These are phyloP conservation scores for Rugalucina vietnamica DNA, from an alignment of 2,888 invertebrate species.

Conservation along the genomic window DNA sequence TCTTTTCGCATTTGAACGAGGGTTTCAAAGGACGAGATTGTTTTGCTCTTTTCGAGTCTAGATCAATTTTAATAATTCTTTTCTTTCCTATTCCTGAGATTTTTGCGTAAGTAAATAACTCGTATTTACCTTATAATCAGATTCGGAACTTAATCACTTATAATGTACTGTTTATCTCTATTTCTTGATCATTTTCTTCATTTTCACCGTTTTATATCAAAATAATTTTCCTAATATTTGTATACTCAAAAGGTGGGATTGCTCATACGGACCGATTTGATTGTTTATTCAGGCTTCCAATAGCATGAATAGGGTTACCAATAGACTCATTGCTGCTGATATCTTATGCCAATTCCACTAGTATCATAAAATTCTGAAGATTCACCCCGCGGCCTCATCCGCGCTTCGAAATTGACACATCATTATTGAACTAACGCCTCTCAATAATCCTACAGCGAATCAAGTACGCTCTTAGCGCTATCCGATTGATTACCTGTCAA, in stretches of 20 bases:
- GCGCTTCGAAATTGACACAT: constrained; percentile 36
- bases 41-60: too few species aligned
- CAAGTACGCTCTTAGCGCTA: constrained; percentile 57
- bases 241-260: constrained; percentile 1
- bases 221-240: constrained; percentile 12
- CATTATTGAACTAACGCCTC: constrained; percentile 44
- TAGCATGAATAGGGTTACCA: neutral
- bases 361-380: constrained; percentile 6
- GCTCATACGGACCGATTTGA: constrained; percentile 9
- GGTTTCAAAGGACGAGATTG: too few species aligned
- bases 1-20: too few species aligned
- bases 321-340: neutral
- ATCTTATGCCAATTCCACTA: neutral
- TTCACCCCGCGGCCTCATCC: constrained; percentile 1
- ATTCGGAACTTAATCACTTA: neutral
- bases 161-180: constrained; percentile 11
- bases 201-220: constrained; percentile 1
- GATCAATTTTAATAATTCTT: neutral
- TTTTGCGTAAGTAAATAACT: neutral
- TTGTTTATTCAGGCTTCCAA: constrained; percentile 10
- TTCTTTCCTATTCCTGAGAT: neutral
- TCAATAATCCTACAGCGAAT: constrained; percentile 52
- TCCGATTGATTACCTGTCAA: constrained; percentile 65
- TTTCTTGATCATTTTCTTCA: neutral
- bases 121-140: neutral